Evolutionary conservation across 2,888 invertebrate species (phyloP).

Genomic region (Caenorhabditis sp.): DNA sequence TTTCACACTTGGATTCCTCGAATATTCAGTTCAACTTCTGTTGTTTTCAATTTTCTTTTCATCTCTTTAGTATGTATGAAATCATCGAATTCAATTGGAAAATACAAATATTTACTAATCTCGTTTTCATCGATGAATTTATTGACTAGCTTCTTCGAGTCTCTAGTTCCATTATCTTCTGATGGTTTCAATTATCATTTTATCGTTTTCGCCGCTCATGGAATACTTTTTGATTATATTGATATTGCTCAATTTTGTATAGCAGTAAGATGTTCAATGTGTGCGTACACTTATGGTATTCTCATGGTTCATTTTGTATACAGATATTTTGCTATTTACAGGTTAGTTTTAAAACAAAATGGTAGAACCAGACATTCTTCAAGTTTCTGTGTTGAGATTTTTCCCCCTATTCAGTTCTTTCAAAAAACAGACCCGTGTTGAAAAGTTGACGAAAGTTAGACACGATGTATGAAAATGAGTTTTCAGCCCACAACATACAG

Average conservation of each 20-base stretch:
- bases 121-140: constrained; percentile 8
- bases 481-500: constrained; percentile 2
- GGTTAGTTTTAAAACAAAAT: background rate
- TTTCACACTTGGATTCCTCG: constrained; percentile 13
- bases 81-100: constrained; percentile 6
- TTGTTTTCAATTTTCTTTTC: constrained; percentile 9
- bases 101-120: constrained; percentile 12
- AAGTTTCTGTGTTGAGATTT: too few relatives aligned
- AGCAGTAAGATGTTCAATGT: constrained; percentile 15
- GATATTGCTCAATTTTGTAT: constrained; percentile 5
- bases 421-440: too few relatives aligned
- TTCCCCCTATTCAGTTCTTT: too few relatives aligned
- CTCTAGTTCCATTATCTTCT: constrained; percentile 8
- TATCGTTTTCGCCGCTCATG: constrained; percentile 12
- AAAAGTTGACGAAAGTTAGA: too few relatives aligned
- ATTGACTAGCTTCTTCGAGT: constrained; percentile 7
- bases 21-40: constrained; percentile 5
- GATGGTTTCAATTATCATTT: constrained; percentile 17
- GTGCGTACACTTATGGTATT: constrained; percentile 12
- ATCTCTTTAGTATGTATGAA: constrained; percentile 8
- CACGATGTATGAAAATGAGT: too few relatives aligned
- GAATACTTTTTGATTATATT: constrained; percentile 6
- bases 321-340: constrained; percentile 9
- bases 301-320: constrained; percentile 16
- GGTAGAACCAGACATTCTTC: too few relatives aligned